These are phyloP conservation scores for Rhinella marina DNA, from an alignment of 2,797 vertebrate genomes.

Conservation along the genomic window DNA sequence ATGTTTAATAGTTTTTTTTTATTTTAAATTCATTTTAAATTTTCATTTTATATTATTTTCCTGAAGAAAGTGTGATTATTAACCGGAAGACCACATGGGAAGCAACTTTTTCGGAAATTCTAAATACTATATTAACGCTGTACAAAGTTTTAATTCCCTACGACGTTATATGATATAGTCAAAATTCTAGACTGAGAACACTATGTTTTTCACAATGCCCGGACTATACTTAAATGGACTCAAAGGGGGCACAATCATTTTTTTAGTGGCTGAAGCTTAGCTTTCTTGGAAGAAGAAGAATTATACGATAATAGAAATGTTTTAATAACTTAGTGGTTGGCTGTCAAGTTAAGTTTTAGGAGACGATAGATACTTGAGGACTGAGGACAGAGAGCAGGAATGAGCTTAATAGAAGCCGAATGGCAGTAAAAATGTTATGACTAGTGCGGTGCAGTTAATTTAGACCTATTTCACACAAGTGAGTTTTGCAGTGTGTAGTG, in stretches of 20 bases:
- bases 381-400: too few species aligned
- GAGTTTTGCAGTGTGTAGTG: too few species aligned
- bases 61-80: neutral
- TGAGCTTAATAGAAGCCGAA: too few species aligned
- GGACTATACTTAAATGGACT: neutral
- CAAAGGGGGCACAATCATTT: neutral
- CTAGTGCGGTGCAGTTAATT: too few species aligned
- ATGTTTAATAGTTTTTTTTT: constrained; percentile 45
- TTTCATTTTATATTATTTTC: constrained; percentile 5
- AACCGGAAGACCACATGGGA: neutral
- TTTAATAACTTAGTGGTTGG: too few species aligned
- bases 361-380: too few species aligned
- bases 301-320: neutral
- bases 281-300: neutral
- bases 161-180: neutral
- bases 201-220: neutral
- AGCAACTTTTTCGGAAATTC: neutral
- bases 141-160: neutral
- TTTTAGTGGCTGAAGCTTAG: neutral
- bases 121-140: neutral
- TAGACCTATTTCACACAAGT: too few species aligned
- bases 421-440: too few species aligned
- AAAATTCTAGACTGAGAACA: neutral
- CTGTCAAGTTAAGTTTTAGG: too few species aligned
- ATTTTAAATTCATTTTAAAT: neutral